Percentiles rank a stretch among this genome's conserved stretches.
These are phyloP conservation scores for Propithecus deckenii DNA, from an alignment of 2,797 vertebrate species.

Conservation along the genomic window DNA sequence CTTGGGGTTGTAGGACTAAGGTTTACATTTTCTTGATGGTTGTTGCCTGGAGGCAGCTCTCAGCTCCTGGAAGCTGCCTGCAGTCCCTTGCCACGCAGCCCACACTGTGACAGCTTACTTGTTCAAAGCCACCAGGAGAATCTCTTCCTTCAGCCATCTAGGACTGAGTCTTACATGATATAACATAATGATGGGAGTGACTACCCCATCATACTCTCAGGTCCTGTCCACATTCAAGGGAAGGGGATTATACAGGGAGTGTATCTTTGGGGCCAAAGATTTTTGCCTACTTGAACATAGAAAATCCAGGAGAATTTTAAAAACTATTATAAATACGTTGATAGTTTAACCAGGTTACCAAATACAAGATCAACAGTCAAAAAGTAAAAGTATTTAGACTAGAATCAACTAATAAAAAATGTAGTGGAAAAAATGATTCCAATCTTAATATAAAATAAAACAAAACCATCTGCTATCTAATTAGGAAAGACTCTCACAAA, in stretches of 20 bases:
- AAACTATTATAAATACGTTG: neutral
- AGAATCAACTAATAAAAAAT: neutral
- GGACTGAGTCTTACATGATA: neutral
- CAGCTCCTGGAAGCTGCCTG: neutral
- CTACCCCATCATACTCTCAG: neutral
- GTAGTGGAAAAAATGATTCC: neutral
- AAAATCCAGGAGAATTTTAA: neutral
- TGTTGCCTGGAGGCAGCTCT: neutral
- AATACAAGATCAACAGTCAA: neutral
- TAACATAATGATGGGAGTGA: neutral
- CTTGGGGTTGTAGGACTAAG: neutral
- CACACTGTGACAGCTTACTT: neutral
- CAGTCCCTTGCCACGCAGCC: neutral
- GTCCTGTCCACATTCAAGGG: neutral
- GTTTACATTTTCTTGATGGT: neutral
- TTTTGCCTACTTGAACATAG: neutral
- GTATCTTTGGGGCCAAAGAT: neutral
- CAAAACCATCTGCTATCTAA: neutral
- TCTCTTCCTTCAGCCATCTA: neutral
- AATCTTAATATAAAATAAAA: neutral
- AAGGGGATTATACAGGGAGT: neutral
- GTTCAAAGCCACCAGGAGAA: neutral
- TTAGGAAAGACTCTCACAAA: neutral
- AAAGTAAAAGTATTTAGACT: neutral
- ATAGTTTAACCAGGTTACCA: neutral